Evolutionary conservation across 1,140 invertebrate genomes (phyloP).

Genomic region (Caerostris darwini): DNA sequence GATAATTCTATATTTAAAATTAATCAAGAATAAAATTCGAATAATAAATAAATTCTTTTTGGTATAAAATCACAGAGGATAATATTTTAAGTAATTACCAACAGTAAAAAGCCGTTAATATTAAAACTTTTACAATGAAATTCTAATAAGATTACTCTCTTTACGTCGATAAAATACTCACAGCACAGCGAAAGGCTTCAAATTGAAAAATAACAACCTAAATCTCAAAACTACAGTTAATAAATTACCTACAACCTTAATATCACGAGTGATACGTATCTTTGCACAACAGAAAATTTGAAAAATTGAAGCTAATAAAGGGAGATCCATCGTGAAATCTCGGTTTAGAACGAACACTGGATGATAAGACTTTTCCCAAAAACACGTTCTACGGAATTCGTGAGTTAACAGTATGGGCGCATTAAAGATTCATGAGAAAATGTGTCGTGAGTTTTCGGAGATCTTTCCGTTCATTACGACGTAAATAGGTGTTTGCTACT

Average conservation of each 20-base stretch:
- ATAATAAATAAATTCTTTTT: too few relatives aligned
- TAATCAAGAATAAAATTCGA: too few relatives aligned
- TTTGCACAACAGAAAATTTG: background rate
- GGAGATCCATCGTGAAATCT: background rate
- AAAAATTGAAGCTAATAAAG: slow-evolving; percentile 25
- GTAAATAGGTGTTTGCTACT: background rate
- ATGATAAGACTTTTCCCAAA: background rate
- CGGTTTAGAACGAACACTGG: background rate
- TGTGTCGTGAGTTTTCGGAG: slow-evolving; percentile 7
- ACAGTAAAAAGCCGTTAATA: too few relatives aligned
- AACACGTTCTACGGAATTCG: slow-evolving; percentile 6
- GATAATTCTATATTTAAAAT: too few relatives aligned
- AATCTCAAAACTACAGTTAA: background rate
- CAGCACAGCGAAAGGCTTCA: background rate
- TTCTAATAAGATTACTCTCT: too few relatives aligned
- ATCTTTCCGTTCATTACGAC: slow-evolving; percentile 1
- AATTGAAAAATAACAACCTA: slow-evolving; percentile 1
- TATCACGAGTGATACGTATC: background rate
- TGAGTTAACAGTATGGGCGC: slow-evolving; percentile 29
- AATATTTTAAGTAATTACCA: too few relatives aligned
- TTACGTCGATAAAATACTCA: too few relatives aligned
- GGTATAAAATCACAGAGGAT: too few relatives aligned
- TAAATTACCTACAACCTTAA: background rate
- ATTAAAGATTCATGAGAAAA: slow-evolving; percentile 39
- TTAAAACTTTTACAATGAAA: too few relatives aligned